A percentile compares a stretch with the other conserved stretches of the same genome.
Conservation (phyloP, 2,797 vertebrate genomes). For the Setipinna tenuifilis region DNA sequence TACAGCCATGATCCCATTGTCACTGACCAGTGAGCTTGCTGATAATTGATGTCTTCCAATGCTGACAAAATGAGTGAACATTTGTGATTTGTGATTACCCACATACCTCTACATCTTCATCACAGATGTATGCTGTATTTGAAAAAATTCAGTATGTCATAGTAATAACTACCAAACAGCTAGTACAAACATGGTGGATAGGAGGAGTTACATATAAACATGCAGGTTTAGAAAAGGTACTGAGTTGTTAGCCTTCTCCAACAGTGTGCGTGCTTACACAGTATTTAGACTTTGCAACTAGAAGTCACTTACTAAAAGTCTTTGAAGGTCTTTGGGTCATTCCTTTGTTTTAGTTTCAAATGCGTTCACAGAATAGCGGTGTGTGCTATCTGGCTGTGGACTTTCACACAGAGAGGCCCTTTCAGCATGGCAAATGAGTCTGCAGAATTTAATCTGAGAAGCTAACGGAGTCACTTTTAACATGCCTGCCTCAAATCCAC, state of each 20-base stretch:
- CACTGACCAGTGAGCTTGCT: not conserved
- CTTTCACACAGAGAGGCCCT: conserved; percentile 52
- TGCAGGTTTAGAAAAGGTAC: not conserved
- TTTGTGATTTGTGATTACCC: not conserved
- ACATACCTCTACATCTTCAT: not conserved
- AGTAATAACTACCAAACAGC: not conserved
- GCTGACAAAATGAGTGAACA: not conserved
- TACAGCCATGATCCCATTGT: not conserved
- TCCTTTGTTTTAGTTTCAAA: not conserved
- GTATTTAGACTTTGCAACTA: not conserved
- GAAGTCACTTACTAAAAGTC: not conserved
- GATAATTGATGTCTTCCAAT: not conserved
- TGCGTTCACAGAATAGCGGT: not conserved
- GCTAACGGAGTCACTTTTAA: conserved; percentile 5
- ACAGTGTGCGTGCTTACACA: not conserved
- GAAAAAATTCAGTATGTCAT: not conserved
- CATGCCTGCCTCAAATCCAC: not conserved
- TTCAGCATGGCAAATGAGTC: conserved; percentile 53
- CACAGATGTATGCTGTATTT: not conserved
- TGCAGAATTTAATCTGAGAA: conserved; percentile 54
- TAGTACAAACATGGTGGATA: not conserved
- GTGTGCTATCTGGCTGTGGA: not conserved
- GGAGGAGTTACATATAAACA: not conserved
- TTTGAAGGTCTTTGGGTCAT: not conserved
- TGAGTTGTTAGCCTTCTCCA: not conserved